These are phyloP conservation scores for Phoenoteleia sp. DNA, from an alignment of 2,888 invertebrate species.

Conservation along the genomic window DNA sequence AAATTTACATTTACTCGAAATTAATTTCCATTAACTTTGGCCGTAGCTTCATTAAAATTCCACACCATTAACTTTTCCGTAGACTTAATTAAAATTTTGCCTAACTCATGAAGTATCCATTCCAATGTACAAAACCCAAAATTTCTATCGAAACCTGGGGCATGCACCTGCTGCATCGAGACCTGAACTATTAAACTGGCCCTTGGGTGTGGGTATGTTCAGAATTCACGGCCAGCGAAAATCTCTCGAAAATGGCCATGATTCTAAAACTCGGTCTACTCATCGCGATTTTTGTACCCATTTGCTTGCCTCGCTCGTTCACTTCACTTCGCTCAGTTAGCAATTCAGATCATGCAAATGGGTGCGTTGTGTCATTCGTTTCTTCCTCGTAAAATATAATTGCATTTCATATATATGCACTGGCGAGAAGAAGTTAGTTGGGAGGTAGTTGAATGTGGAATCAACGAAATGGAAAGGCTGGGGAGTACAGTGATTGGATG, in stretches of 20 bases:
- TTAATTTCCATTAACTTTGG: slow-evolving; percentile 7
- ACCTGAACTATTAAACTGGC: too few species aligned
- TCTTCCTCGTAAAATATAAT: slow-evolving; percentile 53
- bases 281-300: slow-evolving; percentile 30
- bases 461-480: too few species aligned
- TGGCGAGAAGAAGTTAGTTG: slow-evolving; percentile 43
- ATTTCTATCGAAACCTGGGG: neutral
- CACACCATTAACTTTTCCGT: slow-evolving; percentile 6
- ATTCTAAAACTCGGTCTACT: neutral
- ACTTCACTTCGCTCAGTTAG: slow-evolving; percentile 42
- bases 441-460: slow-evolving; percentile 43
- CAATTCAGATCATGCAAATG: slow-evolving; percentile 61
- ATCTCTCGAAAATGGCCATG: slow-evolving; percentile 1
- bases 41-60: neutral
- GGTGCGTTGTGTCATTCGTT: slow-evolving; percentile 46
- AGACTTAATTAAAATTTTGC: slow-evolving; percentile 5
- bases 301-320: slow-evolving; percentile 7
- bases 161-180: neutral
- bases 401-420: slow-evolving; percentile 38
- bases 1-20: slow-evolving; percentile 7
- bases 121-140: neutral
- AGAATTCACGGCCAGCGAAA: slow-evolving; percentile 34
- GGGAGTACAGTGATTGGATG: slow-evolving; percentile 20
- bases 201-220: neutral
- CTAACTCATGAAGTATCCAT: neutral